Evolutionary conservation across 2,888 invertebrate genomes (phyloP).

Genomic region (Automeris io): DNA sequence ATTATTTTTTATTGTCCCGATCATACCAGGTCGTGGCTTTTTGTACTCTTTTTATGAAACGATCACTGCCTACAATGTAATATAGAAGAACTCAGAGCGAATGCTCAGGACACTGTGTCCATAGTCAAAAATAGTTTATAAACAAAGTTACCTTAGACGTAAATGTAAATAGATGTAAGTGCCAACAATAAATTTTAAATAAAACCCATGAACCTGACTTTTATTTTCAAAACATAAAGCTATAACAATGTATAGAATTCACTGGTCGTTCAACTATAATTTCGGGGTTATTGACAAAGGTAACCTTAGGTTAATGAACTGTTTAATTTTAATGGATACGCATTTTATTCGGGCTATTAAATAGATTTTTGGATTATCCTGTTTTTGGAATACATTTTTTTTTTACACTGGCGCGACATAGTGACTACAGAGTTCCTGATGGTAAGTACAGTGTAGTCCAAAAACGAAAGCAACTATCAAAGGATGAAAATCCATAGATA

Average conservation of each 20-base stretch:
- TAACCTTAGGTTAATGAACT: no score
- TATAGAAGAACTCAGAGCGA: slow-evolving; percentile 41
- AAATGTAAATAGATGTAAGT: slow-evolving; percentile 54
- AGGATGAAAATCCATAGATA: no score
- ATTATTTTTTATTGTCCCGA: not conserved
- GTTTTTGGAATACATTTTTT: no score
- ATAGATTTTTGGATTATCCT: no score
- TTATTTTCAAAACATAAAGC: not conserved
- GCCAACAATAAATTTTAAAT: slow-evolving; percentile 35
- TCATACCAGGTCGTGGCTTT: not conserved
- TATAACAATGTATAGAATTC: not conserved
- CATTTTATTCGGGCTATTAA: no score
- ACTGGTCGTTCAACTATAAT: not conserved
- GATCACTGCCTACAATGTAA: slow-evolving; percentile 44
- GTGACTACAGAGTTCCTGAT: no score
- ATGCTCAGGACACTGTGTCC: slow-evolving; percentile 47
- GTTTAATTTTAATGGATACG: no score
- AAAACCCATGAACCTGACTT: slow-evolving; percentile 9
- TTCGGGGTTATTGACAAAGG: not conserved
- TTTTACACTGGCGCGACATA: no score
- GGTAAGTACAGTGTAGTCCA: no score
- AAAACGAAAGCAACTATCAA: no score
- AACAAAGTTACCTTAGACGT: slow-evolving; percentile 58
- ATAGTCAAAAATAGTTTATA: slow-evolving; percentile 65
- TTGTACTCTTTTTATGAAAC: slow-evolving; percentile 2